Evolutionary conservation across 1,140 invertebrate genomes (phyloP).

Genomic region (Muscidifurax raptorellus): DNA sequence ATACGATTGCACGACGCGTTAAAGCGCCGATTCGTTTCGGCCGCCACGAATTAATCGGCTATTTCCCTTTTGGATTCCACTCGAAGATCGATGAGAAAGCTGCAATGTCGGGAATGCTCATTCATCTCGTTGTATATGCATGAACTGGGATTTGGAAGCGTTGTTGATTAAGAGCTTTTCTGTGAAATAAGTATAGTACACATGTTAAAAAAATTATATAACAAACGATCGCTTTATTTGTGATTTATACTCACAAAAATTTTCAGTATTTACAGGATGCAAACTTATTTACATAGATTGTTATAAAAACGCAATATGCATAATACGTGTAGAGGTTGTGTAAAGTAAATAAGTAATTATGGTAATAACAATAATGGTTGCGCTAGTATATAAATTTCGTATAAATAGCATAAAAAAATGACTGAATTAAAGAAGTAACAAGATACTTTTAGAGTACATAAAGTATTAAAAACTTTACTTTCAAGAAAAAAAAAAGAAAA

Average conservation of each 20-base stretch:
- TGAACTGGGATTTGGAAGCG: no score
- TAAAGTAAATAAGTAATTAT: no score
- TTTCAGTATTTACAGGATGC: neutral
- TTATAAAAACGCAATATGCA: neutral
- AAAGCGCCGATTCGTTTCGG: slow-evolving; percentile 16
- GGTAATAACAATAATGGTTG: no score
- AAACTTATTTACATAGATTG: neutral
- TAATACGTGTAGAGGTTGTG: no score
- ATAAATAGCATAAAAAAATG: no score
- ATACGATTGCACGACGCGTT: neutral
- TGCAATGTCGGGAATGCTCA: neutral
- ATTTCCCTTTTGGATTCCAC: slow-evolving; percentile 2
- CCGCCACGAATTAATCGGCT: slow-evolving; percentile 3
- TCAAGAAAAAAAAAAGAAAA: neutral
- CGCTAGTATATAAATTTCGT: no score
- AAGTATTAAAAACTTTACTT: neutral
- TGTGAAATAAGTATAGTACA: neutral
- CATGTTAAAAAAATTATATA: neutral
- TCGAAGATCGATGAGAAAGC: neutral
- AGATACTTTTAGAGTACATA: neutral
- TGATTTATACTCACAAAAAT: neutral
- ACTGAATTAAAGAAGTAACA: no score
- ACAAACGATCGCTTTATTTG: neutral
- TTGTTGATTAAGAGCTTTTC: no score
- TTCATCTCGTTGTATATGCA: neutral